Conservation (phyloP, 2,113 vertebrate species). For the Lycocorax pyrrhopterus region DNA sequence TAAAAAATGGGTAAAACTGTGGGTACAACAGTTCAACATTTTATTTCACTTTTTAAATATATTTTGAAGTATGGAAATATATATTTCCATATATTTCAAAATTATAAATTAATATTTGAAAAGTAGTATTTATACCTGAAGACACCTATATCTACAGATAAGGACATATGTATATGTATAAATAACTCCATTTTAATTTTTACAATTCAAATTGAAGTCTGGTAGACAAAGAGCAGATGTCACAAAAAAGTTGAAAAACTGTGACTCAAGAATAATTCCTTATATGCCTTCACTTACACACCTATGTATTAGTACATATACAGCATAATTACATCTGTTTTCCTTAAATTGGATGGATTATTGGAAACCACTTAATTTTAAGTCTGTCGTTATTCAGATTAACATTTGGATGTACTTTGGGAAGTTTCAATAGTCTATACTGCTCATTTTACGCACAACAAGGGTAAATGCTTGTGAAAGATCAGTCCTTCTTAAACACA, state of each 20-base stretch:
- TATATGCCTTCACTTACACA: not conserved
- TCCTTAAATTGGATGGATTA: not conserved
- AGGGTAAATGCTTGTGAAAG: not conserved
- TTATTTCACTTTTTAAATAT: not conserved
- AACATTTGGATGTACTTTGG: not conserved
- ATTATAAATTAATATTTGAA: not conserved
- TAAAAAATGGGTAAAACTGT: not conserved
- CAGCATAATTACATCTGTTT: not conserved
- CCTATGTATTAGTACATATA: too few species aligned
- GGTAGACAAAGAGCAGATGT: not conserved
- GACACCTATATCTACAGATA: not conserved
- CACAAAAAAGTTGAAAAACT: accelerated
- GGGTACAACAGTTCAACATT: not conserved
- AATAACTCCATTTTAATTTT: not conserved
- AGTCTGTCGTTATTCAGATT: not conserved
- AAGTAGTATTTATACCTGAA: not conserved
- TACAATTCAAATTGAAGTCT: not conserved
- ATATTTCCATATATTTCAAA: not conserved
- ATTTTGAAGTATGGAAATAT: not conserved
- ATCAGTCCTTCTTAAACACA: not conserved
- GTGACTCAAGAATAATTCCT: not conserved
- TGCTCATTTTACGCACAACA: not conserved
- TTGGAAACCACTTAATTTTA: not conserved
- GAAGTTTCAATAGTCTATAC: not conserved
- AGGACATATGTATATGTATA: not conserved